Evolutionary conservation across 2,888 invertebrate genomes (phyloP), one percentile per base, ranked within the genome.

Genomic region (Lepidocyrtoides sp.): DNA sequence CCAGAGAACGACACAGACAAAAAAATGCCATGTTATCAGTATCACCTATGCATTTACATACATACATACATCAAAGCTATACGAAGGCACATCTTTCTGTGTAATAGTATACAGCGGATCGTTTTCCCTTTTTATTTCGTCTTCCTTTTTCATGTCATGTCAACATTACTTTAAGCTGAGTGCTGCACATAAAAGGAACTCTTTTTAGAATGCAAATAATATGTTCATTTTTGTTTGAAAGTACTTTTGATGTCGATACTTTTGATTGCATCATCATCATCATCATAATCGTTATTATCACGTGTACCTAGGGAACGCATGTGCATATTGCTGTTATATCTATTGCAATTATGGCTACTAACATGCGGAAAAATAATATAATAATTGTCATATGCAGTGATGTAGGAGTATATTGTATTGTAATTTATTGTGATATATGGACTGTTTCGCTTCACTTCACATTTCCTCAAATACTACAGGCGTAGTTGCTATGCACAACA

Each of bases 121-220:
- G 77, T 77, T 77, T 48, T 26, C 48, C 26, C 75, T 75, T 75
- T 77, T 8, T n/a, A 51, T 8, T 77, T 51, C 77, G 29, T 77
- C 77, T 77, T 77, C 54, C 51, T 54, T 77, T 66, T 77, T 77
- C 66, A 20, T 41, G 69, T 20, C 69, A 20, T 72, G 69, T 41
- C 66, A 66, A 66, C 66, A 32, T 54, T 54, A n/a, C n/a, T n/a
- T n/a, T n/a, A n/a, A n/a, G n/a, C n/a, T n/a, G n/a, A n/a, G n/a
- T n/a, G n/a, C n/a, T 7, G 17, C 54, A 3, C 54, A 54, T 1
- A 54, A 48, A 8, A 48, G n/a, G 8, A n/a, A n/a, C n/a, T n/a
- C n/a, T n/a, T n/a, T n/a, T n/a, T n/a, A n/a, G n/a, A n/a, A n/a
- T n/a, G n/a, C n/a, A n/a, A n/a, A n/a, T n/a, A n/a, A n/a, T n/a